Evolutionary conservation across 2,113 vertebrate genomes (phyloP).

Genomic region (Periophthalmus modestus): DNA sequence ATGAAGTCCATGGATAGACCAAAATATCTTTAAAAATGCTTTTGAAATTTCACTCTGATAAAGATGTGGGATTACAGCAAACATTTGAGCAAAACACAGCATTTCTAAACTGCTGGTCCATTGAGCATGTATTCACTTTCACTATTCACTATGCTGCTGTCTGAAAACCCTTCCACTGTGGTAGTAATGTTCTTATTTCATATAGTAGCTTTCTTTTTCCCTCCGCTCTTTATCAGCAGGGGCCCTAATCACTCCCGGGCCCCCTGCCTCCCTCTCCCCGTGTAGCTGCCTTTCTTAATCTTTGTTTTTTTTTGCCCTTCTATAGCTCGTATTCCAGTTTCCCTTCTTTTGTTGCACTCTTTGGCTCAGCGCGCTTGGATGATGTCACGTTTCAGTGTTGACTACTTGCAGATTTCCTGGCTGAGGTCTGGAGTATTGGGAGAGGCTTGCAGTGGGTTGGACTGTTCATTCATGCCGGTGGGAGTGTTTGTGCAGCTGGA

Average conservation of each 20-base stretch:
- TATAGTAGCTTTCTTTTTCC: constrained; percentile 30
- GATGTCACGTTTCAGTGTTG: constrained; percentile 28
- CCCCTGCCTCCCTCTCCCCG: constrained; percentile 23
- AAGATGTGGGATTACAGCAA: too few relatives aligned
- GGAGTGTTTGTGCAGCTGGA: constrained; percentile 47
- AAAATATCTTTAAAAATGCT: too few relatives aligned
- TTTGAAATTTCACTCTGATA: not conserved
- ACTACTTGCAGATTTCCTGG: constrained; percentile 17
- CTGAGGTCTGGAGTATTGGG: constrained; percentile 18
- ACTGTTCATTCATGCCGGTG: constrained; percentile 27
- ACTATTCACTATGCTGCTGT: not conserved
- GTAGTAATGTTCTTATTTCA: constrained; percentile 19
- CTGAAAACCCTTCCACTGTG: not conserved
- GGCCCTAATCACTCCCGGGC: constrained; percentile 32
- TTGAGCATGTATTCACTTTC: not conserved
- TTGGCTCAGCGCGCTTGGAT: constrained; percentile 18
- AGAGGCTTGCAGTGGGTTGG: constrained; percentile 26
- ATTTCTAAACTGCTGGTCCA: not conserved
- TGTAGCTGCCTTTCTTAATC: constrained; percentile 6
- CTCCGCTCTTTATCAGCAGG: constrained; percentile 25
- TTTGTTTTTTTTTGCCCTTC: constrained; percentile 11
- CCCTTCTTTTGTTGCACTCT: constrained; percentile 28
- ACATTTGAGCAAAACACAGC: not conserved
- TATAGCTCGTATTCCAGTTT: constrained; percentile 13
- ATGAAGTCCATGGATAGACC: too few relatives aligned